Base-by-base conservation (phyloP, 2,113 vertebrate genomes). In the Eolophus roseicapilla region DNA sequence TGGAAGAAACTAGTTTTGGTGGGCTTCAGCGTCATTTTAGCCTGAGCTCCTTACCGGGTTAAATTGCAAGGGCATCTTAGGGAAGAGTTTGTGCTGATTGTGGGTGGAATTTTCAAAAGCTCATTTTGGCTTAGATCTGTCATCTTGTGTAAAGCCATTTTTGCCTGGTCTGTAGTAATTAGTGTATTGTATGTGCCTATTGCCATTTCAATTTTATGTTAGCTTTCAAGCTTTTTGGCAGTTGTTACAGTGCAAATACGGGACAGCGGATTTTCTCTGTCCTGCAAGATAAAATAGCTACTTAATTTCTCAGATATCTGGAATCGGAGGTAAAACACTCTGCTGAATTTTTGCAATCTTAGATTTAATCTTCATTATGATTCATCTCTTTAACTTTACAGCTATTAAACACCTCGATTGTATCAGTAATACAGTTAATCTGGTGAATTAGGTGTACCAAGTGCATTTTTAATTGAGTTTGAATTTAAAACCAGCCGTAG, bases 141-240 rank as follows among this genome's bases (percentile, higher is more conserved):
- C 43, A 69, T 67, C 43, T 27, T n/a, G 20, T 29, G 21, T 76
- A 65, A 79, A 53, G n/a, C 15, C 4, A 27, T 90, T 92, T 88
- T 86, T 75, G 55, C 60, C 62, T 52, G 43, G 47, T 82, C 67
- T 70, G 28, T 33, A 88, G 64, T 47, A 71, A 44, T 83, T 62
- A 60, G 50, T 88, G 7, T 33, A 49, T 37, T 81, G 44, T 47
- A 50, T 78, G 33, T 47, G 43, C 49, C 25, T 55, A 71, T 75
- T 94, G 65, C 90, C 70, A 79, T 84, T 96, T 86, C 64, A 46
- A 10, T 82, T 91, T 96, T 82, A 43, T 78, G 86, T 43, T 75
- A 75, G 60, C 62, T 82, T 82, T 90, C 46, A 50, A 84, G 39
- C 28, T 82, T 79, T 88, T 68, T 93, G 73, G 52, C 62, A 94